Evolutionary conservation across 2,888 invertebrate species (phyloP).

Genomic region (Chloroclystis v-ata): DNA sequence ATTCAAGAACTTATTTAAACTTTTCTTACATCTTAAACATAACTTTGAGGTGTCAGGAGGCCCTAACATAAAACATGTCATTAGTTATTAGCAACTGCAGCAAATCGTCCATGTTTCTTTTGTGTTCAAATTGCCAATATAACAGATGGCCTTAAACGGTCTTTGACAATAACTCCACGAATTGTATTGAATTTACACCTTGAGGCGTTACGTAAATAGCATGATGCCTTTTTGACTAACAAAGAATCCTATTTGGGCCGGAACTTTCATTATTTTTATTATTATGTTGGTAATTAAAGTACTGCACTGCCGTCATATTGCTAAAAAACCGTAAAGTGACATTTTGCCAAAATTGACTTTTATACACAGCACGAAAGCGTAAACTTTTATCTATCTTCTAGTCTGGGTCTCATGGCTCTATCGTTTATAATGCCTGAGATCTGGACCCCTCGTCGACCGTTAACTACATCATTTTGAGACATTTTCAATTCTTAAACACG

Average conservation of each 20-base stretch:
- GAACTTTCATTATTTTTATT: neutral
- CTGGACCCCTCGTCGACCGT: no score
- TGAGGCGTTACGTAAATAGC: constrained; percentile 11
- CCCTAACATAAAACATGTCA: constrained; percentile 3
- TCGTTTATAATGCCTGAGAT: no score
- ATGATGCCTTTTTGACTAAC: constrained; percentile 1
- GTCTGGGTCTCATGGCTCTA: no score
- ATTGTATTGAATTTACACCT: constrained; percentile 12
- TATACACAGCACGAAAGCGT: no score
- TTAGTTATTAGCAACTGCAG: constrained; percentile 2
- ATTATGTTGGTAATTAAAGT: neutral
- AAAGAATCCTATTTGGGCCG: neutral
- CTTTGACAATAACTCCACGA: constrained; percentile 2
- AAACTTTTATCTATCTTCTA: no score
- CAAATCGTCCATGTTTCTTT: constrained; percentile 11
- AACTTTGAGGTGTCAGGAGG: neutral
- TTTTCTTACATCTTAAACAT: neutral
- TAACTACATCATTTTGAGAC: no score
- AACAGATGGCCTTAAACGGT: constrained; percentile 14
- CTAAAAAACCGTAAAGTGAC: no score
- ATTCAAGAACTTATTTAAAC: no score
- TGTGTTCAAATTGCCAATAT: constrained; percentile 15
- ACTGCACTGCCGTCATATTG: neutral
- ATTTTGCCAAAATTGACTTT: no score
- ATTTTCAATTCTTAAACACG: no score